Conservation (phyloP, 2,888 invertebrate genomes). For the Sphaeridia pumilis region DNA sequence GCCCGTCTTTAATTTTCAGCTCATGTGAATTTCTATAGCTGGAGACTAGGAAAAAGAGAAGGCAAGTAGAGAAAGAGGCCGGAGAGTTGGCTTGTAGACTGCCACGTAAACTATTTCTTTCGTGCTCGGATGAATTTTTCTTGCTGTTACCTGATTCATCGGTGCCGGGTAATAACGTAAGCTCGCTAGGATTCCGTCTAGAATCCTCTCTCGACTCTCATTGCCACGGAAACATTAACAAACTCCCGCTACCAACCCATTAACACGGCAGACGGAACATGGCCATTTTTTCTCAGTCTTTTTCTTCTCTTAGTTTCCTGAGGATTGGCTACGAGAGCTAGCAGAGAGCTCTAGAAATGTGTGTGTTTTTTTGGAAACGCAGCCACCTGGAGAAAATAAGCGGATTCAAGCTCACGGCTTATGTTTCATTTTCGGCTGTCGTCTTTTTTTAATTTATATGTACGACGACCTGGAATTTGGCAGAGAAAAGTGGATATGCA, state of each 20-base stretch:
- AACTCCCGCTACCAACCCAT: background rate
- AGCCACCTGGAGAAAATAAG: background rate
- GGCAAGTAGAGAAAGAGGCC: too few species aligned
- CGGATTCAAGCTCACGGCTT: background rate
- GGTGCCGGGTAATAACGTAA: too few species aligned
- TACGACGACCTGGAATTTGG: too few species aligned
- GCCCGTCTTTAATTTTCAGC: slow-evolving; percentile 2
- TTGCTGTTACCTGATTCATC: background rate
- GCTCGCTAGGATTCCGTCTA: too few species aligned
- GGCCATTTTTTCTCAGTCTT: background rate
- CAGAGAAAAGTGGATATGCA: too few species aligned
- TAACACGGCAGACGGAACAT: background rate
- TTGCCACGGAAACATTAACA: slow-evolving; percentile 1
- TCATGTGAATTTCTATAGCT: slow-evolving; percentile 2
- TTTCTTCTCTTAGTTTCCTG: background rate
- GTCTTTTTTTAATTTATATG: slow-evolving; percentile 1
- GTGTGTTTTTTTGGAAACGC: too few species aligned
- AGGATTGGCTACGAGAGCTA: too few species aligned
- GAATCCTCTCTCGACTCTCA: background rate
- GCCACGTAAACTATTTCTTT: slow-evolving; percentile 2
- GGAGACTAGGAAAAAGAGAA: too few species aligned
- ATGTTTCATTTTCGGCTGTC: slow-evolving; percentile 1
- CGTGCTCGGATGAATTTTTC: slow-evolving; percentile 1
- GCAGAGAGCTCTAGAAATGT: too few species aligned
- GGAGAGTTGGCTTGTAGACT: slow-evolving; percentile 1